Conservation (phyloP, 2,113 vertebrate species). For the Dasyprocta punctata region DNA sequence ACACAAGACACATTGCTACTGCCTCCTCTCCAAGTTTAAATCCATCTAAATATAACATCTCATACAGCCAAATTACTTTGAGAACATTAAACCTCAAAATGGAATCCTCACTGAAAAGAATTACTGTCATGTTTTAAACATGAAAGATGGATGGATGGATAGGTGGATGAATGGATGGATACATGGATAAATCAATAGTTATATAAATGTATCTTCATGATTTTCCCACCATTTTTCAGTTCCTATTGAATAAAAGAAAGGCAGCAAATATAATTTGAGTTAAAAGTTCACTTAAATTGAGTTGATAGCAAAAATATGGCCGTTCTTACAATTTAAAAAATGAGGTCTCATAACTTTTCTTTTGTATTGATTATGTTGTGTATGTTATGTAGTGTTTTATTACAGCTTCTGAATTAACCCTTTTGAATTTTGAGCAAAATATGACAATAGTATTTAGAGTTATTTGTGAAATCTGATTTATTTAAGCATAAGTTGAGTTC, state of each 20-base stretch:
- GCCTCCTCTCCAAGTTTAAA: not conserved
- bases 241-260: not conserved
- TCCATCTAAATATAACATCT: not conserved
- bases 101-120: not conserved
- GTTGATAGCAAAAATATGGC: not conserved
- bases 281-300: not conserved
- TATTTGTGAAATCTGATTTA: not conserved
- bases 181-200: not conserved
- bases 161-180: not conserved
- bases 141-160: not conserved
- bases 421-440: not conserved
- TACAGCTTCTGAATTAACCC: not conserved
- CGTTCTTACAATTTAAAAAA: not conserved
- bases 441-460: not conserved
- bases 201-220: not conserved
- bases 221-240: not conserved
- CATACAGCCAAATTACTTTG: not conserved
- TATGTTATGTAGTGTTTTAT: not conserved
- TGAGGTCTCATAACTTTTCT: not conserved
- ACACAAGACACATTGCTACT: too few species aligned
- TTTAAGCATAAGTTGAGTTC: not conserved
- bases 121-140: not conserved
- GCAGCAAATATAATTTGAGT: not conserved
- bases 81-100: not conserved
- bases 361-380: not conserved